Percentiles rank a stretch among this genome's conserved stretches.
phyloP scores from a whole-genome alignment of 2,888 invertebrate species.

The Drosophila subsilvestris region DNA sequence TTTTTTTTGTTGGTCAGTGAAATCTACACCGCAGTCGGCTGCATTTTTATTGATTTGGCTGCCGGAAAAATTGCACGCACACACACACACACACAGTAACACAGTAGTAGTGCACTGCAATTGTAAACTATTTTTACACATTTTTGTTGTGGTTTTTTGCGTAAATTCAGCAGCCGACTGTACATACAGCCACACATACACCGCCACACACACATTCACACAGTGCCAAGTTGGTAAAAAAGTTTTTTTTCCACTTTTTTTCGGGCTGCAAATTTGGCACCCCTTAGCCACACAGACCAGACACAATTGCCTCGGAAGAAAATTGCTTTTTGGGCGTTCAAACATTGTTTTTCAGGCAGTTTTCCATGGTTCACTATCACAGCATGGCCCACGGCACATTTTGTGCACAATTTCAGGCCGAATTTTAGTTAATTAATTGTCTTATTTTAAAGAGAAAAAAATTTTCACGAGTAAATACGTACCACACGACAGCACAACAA shows the following conservation, averaged over 20 bases:
- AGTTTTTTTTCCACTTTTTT: slow-evolving; percentile 51
- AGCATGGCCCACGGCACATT: slow-evolving; percentile 32
- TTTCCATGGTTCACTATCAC: slow-evolving; percentile 44
- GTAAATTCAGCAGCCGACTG: slow-evolving; percentile 62
- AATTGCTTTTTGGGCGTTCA: slow-evolving; percentile 30
- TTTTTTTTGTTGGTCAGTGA: slow-evolving; percentile 50
- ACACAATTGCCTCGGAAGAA: slow-evolving; percentile 40
- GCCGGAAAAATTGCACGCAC: slow-evolving; percentile 74
- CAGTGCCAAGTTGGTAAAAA: slow-evolving; percentile 59
- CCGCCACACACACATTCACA: slow-evolving; percentile 30
- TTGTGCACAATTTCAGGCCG: slow-evolving; percentile 45
- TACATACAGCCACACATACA: slow-evolving; percentile 53
- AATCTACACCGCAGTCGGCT: slow-evolving; percentile 66
- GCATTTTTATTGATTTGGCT: slow-evolving; percentile 74
- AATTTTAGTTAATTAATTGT: slow-evolving; percentile 67
- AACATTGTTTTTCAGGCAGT: slow-evolving; percentile 6
- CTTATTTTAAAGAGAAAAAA: slow-evolving; percentile 58
- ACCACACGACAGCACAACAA: slow-evolving; percentile 97
- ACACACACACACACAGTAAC: too few species aligned
- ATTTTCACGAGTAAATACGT: slow-evolving; percentile 80
- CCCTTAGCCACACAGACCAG: slow-evolving; percentile 40
- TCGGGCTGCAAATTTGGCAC: slow-evolving; percentile 66
- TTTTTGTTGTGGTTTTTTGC: slow-evolving; percentile 65
- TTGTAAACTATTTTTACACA: slow-evolving; percentile 70
- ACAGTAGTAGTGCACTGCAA: slow-evolving; percentile 49